Conservation (phyloP, 2,113 vertebrate genomes). For the Halcyon malimbica region DNA sequence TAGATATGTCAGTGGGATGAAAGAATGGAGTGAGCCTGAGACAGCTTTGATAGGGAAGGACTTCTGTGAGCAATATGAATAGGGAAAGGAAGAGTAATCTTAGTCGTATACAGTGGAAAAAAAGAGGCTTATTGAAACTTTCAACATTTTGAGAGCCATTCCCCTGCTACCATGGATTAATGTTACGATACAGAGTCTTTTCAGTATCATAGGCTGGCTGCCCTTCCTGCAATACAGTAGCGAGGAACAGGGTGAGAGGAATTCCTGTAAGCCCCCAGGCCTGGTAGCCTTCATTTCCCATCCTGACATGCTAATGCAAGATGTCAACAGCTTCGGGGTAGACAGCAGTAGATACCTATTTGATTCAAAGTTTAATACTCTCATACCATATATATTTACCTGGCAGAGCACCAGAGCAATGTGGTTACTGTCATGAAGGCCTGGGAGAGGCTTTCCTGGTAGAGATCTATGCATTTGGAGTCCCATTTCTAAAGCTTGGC, state of each 20-base stretch:
- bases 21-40: background rate
- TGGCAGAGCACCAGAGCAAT: background rate
- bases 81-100: background rate
- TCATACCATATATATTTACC: background rate
- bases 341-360: background rate
- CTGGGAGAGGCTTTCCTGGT: background rate
- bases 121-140: background rate
- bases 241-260: background rate
- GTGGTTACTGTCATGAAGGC: background rate
- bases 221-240: background rate
- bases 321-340: background rate
- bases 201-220: background rate
- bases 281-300: background rate
- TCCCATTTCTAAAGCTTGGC: background rate
- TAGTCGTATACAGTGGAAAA: background rate
- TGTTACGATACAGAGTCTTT: accelerated
- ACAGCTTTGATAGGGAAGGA: background rate
- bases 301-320: background rate
- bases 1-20: background rate
- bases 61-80: background rate
- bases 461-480: background rate
- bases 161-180: background rate
- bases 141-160: background rate
- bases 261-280: background rate
- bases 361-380: background rate